Evolutionary conservation across 2,888 invertebrate genomes (phyloP).

Genomic region (Caenorhabditis angaria): DNA sequence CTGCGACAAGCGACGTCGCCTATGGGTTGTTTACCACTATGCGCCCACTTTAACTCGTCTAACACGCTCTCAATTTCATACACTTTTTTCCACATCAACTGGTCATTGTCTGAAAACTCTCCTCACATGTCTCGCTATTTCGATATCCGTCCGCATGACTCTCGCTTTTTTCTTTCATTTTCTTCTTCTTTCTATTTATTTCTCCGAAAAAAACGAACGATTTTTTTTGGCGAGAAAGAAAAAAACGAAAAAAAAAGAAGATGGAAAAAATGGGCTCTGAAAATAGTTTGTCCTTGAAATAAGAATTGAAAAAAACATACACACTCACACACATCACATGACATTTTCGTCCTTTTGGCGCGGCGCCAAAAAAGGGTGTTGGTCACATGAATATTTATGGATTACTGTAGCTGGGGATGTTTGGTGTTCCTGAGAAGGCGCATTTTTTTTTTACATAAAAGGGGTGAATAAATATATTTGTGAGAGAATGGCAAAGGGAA

Average conservation of each 20-base stretch:
- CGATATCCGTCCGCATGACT: constrained; percentile 25
- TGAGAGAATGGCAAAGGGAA: too few species aligned
- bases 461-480: too few species aligned
- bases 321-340: neutral
- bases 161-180: constrained; percentile 2
- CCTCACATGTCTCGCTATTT: neutral
- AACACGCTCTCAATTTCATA: constrained; percentile 17
- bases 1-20: constrained; percentile 1
- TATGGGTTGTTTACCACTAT: constrained; percentile 39
- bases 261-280: neutral
- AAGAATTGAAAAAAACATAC: too few species aligned
- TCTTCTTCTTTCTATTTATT: neutral
- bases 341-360: neutral
- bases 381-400: constrained; percentile 1
- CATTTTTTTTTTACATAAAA: too few species aligned
- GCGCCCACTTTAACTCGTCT: constrained; percentile 43
- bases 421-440: neutral
- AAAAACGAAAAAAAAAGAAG: neutral
- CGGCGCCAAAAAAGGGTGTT: neutral
- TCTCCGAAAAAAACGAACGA: neutral
- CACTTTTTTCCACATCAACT: neutral
- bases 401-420: neutral
- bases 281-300: neutral
- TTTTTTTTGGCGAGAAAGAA: neutral
- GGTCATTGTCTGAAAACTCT: constrained; percentile 6